Conservation (phyloP, 2,797 vertebrate genomes). For the Poeciliopsis presidionis region DNA sequence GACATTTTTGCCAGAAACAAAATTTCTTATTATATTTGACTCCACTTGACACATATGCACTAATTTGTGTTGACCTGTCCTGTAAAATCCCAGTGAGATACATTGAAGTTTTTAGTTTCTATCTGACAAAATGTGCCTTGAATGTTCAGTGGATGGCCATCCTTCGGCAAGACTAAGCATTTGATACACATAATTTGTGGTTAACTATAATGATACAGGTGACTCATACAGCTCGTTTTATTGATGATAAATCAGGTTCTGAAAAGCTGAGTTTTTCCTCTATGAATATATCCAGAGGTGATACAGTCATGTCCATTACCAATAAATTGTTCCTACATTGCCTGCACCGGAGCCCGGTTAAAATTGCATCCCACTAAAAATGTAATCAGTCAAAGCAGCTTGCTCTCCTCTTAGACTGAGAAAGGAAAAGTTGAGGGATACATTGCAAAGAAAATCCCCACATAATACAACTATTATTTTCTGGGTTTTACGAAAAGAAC, state of each 20-base stretch:
- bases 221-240: background rate
- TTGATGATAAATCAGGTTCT: conserved; percentile 11
- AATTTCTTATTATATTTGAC: background rate
- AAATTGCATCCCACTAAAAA: conserved; percentile 17
- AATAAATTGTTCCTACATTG: conserved; percentile 17
- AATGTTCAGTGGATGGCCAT: background rate
- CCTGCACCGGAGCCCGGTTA: background rate
- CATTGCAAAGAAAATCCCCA: conserved; percentile 28
- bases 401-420: background rate
- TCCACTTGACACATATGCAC: background rate
- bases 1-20: too few species aligned
- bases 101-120: background rate
- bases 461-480: conserved; percentile 9
- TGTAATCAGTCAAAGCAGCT: conserved; percentile 19
- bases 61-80: background rate
- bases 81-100: background rate
- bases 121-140: background rate
- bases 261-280: conserved; percentile 14
- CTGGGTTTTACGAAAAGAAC: conserved; percentile 2
- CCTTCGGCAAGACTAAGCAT: background rate
- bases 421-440: conserved; percentile 20
- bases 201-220: background rate
- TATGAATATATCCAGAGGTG: conserved; percentile 8
- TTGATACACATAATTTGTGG: background rate
- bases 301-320: conserved; percentile 10